Base-by-base conservation (phyloP, 2,888 invertebrate species). In the Blastobasis lacticolella region DNA sequence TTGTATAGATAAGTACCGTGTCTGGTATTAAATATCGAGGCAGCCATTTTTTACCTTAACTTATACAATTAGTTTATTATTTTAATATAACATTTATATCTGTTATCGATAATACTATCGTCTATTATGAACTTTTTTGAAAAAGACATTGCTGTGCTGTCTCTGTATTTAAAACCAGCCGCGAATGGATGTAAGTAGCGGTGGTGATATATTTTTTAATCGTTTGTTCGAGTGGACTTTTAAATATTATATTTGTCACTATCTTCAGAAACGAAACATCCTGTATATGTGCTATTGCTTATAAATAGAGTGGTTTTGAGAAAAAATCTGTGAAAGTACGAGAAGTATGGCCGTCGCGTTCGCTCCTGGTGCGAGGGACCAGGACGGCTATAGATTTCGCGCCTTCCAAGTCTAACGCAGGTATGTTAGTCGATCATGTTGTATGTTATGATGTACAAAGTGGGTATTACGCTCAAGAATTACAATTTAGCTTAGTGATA, bases 371-470 rank as follows among this genome's bases (percentile, higher is more conserved):
- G 23, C 23, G 23, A 23, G 3, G n/a, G 47, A 47, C 23, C 10
- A 38, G 38, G 47, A 47, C 10, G 38, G 46, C 7, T 46, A 10
- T 46, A 46, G 38, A 9, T 37, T 46, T 38, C 38, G 23, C 23
- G 23, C 46, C 37, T 46, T 37, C 37, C 46, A 46, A 46, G 9
- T 37, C 23, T 46, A 77, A 73, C 75, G 72, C 75, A 72, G 74
- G 73, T 80, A 78, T 79, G 69, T 75, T 51, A 54, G 54, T 54
- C 75, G 23, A 77, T 75, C 78, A 71, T 73, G 68, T 77, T 79
- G 78, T 84, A 79, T 23, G 23, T 23, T 23, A 82, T 81, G 81
- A 79, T 87, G 88, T 87, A 87, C 87, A 87, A 87, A 87, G 8
- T 78, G 87, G 80, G 86, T 84, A 23, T 78, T 66, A 66, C 78